These are phyloP conservation scores for Diaphora mendica DNA, from an alignment of 2,888 invertebrate species.

Conservation along the genomic window DNA sequence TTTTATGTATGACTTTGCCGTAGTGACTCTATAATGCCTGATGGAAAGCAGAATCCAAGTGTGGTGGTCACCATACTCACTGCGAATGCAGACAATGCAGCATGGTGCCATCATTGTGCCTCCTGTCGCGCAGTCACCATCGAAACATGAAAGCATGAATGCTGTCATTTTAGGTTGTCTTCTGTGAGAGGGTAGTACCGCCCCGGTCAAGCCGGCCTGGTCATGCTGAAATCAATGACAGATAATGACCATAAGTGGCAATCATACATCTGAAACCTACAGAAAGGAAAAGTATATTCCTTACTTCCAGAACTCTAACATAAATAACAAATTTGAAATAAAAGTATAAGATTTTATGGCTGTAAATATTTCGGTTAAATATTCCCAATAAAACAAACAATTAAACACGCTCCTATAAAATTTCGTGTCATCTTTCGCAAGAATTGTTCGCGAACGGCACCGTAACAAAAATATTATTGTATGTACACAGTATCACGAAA, in stretches of 20 bases:
- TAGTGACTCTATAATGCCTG: too few relatives aligned
- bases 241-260: not conserved
- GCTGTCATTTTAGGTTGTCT: too few relatives aligned
- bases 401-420: constrained; percentile 35
- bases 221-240: not conserved
- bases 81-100: too few relatives aligned
- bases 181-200: too few relatives aligned
- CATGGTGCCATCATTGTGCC: too few relatives aligned
- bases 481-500: constrained; percentile 57
- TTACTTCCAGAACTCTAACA: not conserved
- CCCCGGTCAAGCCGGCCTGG: too few relatives aligned
- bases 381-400: constrained; percentile 37
- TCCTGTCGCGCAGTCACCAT: too few relatives aligned
- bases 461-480: constrained; percentile 60
- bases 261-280: not conserved
- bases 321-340: not conserved
- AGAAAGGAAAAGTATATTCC: not conserved
- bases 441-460: constrained; percentile 33
- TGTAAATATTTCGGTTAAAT: constrained; percentile 16
- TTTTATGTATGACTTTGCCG: too few relatives aligned
- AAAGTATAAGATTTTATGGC: not conserved
- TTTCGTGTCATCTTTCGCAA: constrained; percentile 45
- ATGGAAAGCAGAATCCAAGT: too few relatives aligned
- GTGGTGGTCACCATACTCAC: too few relatives aligned
- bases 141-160: too few relatives aligned